Evolutionary conservation across 2,797 vertebrate species (phyloP), one percentile per base, ranked within the genome.

Genomic region (Phyllotis vaccarum): DNA sequence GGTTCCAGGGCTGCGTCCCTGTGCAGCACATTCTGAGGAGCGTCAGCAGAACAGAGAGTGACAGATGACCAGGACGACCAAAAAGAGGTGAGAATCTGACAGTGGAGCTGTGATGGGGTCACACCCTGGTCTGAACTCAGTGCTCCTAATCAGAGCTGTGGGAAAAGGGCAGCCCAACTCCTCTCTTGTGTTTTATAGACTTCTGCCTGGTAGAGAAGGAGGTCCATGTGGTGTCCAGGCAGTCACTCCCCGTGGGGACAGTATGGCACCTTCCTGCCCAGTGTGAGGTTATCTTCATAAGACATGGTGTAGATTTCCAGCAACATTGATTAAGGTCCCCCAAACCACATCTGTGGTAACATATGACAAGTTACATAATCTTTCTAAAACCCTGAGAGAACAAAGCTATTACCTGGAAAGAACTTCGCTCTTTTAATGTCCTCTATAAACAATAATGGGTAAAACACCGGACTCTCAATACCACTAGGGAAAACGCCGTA

Each of bases 221-320:
- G 19, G 43, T 2, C 24, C 40, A 4, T 0, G 0, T 6, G 14
- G 37, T 85, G 43, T 46, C 58, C 9, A 16, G 34, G 17, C 19
- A 10, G 78, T 17, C 16, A n/a, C 24, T n/a, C 17, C 16, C 7
- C 43, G 29, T 2, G 40, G 76, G 46, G 17, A 34, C 11, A 22
- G 14, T n/a, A 21, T 14, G 9, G 74, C 10, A 4, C 40, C 19
- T 58, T 81, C 37, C 2, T 81, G 31, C 14, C 60, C 37, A 17
- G 49, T 56, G 17, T 52, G 68, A 13, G 64, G 40, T 21, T 40
- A 12, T 21, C 70, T 40, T 64, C 52, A 56, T 49, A 49, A 54
- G 37, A 56, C 11, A 37, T 22, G n/a, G 21, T 8, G 22, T 29
- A 78, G 24, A 29, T 31, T 70, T 75, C 52, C 12, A 13, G 5